Evolutionary conservation across 1,140 invertebrate genomes (phyloP).

Genomic region (Galleria mellonella): DNA sequence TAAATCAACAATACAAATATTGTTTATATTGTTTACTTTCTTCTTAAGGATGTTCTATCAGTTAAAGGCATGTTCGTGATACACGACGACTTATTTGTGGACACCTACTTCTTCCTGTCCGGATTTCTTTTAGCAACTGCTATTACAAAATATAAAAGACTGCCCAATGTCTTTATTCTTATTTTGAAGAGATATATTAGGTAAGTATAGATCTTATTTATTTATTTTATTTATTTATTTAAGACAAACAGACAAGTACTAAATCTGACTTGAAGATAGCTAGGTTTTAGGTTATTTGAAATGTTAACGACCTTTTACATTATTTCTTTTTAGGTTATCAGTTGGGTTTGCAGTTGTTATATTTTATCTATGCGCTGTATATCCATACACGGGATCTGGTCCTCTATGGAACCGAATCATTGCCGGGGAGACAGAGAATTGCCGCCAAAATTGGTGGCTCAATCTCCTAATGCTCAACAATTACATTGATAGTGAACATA

Average conservation of each 20-base stretch:
- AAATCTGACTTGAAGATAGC: no score
- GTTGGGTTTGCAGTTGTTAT: constrained; percentile 40
- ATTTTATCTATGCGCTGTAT: constrained; percentile 39
- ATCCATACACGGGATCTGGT: constrained; percentile 42
- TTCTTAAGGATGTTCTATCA: constrained; percentile 9
- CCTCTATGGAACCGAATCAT: constrained; percentile 45
- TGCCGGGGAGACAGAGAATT: constrained; percentile 61
- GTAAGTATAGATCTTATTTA: constrained; percentile 34
- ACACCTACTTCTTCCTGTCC: constrained; percentile 79
- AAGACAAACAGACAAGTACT: no score
- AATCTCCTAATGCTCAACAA: constrained; percentile 81
- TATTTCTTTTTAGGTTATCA: constrained; percentile 31
- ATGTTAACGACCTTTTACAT: no score
- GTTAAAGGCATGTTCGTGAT: constrained; percentile 52
- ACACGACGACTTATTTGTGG: constrained; percentile 78
- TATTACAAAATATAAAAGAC: constrained; percentile 21
- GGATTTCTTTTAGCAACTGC: constrained; percentile 55
- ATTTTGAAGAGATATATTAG: constrained; percentile 75
- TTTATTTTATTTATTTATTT: no score
- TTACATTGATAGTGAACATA: constrained; percentile 45
- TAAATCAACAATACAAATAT: no score
- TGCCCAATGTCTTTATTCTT: constrained; percentile 58
- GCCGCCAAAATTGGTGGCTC: constrained; percentile 80
- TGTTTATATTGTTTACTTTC: no score
- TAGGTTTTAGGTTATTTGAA: no score